These are phyloP conservation scores for Lemur catta DNA, from an alignment of 2,797 vertebrate species.

Conservation along the genomic window DNA sequence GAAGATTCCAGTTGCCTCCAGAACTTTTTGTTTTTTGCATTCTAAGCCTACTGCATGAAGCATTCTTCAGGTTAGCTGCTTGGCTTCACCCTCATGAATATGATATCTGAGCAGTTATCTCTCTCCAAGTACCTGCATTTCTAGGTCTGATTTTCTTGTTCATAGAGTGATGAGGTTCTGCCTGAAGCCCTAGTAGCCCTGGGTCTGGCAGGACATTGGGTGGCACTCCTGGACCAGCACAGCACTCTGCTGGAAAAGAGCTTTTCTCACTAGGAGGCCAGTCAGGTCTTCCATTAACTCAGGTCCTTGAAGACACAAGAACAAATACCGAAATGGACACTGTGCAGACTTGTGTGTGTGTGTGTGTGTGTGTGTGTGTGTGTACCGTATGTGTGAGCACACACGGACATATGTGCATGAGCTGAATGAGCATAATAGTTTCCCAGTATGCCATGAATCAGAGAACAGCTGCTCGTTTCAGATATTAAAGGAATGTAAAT, in stretches of 20 bases:
- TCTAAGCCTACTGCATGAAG: neutral
- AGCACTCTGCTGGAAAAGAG: fast-evolving
- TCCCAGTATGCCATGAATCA: constrained; percentile 59
- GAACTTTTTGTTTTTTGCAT: neutral
- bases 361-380: neutral
- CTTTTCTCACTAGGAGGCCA: neutral
- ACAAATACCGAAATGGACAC: neutral
- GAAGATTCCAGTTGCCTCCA: neutral
- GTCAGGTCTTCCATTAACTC: neutral
- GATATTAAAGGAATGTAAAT: constrained; percentile 76
- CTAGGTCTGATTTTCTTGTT: neutral
- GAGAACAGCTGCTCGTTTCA: constrained; percentile 75
- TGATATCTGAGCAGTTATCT: neutral
- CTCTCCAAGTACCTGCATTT: neutral
- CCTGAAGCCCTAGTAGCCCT: neutral
- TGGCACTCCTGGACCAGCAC: neutral
- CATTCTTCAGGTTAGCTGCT: neutral
- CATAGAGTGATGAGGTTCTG: neutral
- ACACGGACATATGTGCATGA: neutral
- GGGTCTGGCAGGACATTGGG: neutral
- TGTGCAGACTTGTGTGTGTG: neutral
- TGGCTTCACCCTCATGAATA: neutral
- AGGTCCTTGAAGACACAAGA: constrained; percentile 18
- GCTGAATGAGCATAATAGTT: constrained; percentile 1
- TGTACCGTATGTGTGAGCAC: neutral